Evolutionary conservation across 2,888 invertebrate species (phyloP).

Genomic region (Leucophora obtusa): DNA sequence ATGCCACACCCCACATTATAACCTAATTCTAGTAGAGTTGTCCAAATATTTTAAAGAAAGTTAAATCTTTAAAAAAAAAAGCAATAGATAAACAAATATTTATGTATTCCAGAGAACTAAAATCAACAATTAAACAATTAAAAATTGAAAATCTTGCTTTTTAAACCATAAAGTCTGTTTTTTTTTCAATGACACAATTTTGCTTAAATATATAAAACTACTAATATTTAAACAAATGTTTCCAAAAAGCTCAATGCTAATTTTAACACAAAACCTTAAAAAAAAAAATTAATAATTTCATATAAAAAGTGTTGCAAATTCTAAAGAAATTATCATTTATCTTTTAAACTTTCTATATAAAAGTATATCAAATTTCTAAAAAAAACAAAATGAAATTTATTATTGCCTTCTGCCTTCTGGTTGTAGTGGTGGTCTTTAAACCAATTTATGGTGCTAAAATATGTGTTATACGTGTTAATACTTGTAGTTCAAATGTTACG

Average conservation of each 20-base stretch:
- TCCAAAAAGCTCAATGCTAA: neutral
- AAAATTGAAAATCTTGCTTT: neutral
- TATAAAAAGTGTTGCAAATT: conserved; percentile 4
- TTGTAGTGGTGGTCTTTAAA: neutral
- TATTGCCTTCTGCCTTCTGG: neutral
- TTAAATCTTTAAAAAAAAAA: no score
- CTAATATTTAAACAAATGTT: conserved; percentile 1
- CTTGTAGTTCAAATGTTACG: conserved; percentile 11
- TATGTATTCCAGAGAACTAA: neutral
- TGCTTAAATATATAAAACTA: neutral
- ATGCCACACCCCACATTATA: no score
- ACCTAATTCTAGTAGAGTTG: no score
- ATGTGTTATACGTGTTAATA: neutral
- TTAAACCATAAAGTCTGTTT: neutral
- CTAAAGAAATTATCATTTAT: conserved; percentile 7
- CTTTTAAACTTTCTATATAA: neutral
- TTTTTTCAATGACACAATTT: neutral
- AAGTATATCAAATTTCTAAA: neutral
- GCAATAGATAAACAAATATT: no score
- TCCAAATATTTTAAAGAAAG: no score
- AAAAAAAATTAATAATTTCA: neutral
- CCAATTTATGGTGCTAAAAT: conserved; percentile 10
- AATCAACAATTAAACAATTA: neutral
- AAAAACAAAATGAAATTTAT: conserved; percentile 33
- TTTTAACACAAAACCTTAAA: neutral